phyloP scores from a whole-genome alignment of 2,888 invertebrate species.

The Acanthacorydalis orientalis region DNA sequence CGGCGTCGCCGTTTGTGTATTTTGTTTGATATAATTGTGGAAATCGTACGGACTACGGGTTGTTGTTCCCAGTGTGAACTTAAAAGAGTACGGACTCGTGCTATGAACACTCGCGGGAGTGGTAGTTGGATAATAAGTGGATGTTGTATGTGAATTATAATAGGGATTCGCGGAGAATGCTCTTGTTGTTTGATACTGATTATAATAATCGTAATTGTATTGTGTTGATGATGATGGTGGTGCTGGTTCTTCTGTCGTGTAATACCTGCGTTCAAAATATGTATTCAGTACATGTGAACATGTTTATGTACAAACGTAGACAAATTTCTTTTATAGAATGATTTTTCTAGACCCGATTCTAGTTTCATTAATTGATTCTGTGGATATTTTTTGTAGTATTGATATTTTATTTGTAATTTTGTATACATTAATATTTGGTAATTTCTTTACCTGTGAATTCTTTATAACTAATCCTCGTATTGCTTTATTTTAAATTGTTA shows the following conservation, averaged over 20 bases:
- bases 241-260: constrained; percentile 9
- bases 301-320: no score
- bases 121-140: constrained; percentile 11
- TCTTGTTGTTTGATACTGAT: constrained; percentile 5
- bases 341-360: no score
- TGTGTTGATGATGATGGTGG: constrained; percentile 8
- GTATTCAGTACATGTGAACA: no score
- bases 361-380: no score
- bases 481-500: no score
- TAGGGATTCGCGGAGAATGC: constrained; percentile 4
- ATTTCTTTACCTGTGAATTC: no score
- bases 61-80: constrained; percentile 9
- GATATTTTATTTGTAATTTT: no score
- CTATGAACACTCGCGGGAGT: constrained; percentile 16
- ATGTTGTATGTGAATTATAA: constrained; percentile 4
- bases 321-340: no score
- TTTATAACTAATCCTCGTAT: no score
- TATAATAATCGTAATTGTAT: constrained; percentile 7
- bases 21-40: constrained; percentile 12
- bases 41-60: constrained; percentile 17
- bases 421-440: no score
- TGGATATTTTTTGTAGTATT: no score
- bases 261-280: constrained; percentile 2
- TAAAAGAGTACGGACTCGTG: neutral
- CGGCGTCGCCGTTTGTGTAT: constrained; percentile 20